These are phyloP conservation scores for Neodiprion pinetum DNA, from an alignment of 1,140 invertebrate species.

Conservation along the genomic window DNA sequence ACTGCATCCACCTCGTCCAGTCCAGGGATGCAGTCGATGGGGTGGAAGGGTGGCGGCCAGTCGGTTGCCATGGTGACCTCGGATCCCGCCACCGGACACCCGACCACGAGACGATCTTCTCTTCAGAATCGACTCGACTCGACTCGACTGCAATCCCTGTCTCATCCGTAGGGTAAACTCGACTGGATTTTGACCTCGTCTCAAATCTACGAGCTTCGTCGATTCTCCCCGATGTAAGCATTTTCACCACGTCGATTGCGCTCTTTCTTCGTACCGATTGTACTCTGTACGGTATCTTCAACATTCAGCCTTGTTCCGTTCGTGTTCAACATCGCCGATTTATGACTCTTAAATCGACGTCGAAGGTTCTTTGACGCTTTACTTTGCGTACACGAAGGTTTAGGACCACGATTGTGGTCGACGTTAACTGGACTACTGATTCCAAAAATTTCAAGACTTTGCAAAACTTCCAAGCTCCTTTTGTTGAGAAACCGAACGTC, in stretches of 20 bases:
- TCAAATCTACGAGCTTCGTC: not conserved
- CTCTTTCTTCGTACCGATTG: conserved; percentile 32
- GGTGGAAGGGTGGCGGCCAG: conserved; percentile 54
- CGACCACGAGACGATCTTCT: conserved; percentile 32
- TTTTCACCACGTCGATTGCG: not conserved
- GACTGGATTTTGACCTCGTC: not conserved
- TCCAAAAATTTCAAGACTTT: too few relatives aligned
- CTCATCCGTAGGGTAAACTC: conserved; percentile 5
- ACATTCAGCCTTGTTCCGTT: too few relatives aligned
- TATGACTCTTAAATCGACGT: too few relatives aligned
- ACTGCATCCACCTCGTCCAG: not conserved
- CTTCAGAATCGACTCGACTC: conserved; percentile 16
- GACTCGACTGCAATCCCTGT: conserved; percentile 32
- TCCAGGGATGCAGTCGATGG: conserved; percentile 32
- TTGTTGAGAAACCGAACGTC: too few relatives aligned
- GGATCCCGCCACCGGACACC: conserved; percentile 58
- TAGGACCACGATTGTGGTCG: too few relatives aligned
- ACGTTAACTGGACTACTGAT: too few relatives aligned
- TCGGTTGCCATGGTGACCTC: conserved; percentile 60
- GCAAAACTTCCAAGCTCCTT: too few relatives aligned
- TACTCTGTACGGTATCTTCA: too few relatives aligned
- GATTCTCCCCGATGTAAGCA: not conserved
- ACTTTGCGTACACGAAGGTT: too few relatives aligned
- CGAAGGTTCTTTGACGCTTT: too few relatives aligned
- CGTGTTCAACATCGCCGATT: too few relatives aligned